Base-by-base conservation (phyloP, 2,888 invertebrate species). In the Nowickia ferox region DNA sequence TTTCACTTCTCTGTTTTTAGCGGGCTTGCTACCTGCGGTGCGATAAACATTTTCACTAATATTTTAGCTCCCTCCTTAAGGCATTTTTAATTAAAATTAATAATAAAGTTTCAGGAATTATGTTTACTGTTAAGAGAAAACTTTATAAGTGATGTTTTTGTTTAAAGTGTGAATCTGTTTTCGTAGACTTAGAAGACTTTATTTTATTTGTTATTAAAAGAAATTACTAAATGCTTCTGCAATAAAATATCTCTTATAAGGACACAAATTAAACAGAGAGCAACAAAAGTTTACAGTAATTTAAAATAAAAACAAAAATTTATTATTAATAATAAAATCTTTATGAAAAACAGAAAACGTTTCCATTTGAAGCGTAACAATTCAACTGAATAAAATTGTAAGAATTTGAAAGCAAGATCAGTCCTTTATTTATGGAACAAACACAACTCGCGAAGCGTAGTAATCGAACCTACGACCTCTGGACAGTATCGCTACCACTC, bases 11-110 rank as follows among this genome's bases (percentile, higher is more conserved):
- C 15, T 55, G 13, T 13, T 55, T 53, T 57, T 71, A 30, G 19
- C 22, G 19, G 11, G 2, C 19, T 55, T 30, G 59, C 38, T 66
- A 77, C 83, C 71, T 83, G 83, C 51, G 72, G 77, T 66, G 81
- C 19, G 30, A 30, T 55, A 75, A 81, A 40, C 6, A 68, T 44
- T 44, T 51, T 10, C 44, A 53, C 42, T 57, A 57, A 59, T 48
- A 66, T 82, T 75, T 9, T 11, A 9, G 2, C 13, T 51, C 46
- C 48, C 13, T 51, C 46, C 48, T 77, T 71, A n/a, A 30, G 48
- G 42, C 46, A 44, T 53, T 77, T 80, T 77, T 83, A 77, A 83
- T 83, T 83, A 78, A 78, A 83, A 59, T 68, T 61, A 42, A 17
- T 78, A 72, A 83, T 77, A 72, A 72, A 77, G 51, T 69, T 77